phyloP scores from a whole-genome alignment of 1,140 invertebrate genomes.

The Macrobrachium rosenbergii region DNA sequence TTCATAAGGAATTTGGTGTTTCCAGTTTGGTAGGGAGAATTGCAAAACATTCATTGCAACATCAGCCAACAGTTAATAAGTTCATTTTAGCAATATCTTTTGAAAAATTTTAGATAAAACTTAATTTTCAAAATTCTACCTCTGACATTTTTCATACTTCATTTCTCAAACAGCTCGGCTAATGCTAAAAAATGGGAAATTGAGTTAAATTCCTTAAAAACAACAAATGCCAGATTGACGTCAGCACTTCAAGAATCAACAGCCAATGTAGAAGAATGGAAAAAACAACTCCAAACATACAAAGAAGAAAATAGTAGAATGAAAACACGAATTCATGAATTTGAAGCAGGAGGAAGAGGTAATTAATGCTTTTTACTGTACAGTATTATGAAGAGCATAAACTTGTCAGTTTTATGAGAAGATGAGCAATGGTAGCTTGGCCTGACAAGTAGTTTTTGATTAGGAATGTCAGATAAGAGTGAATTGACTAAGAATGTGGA shows the following conservation, averaged over 20 bases:
- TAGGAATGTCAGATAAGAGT: too few relatives aligned
- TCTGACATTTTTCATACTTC: slow-evolving; percentile 37
- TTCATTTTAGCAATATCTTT: too few relatives aligned
- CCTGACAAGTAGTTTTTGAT: too few relatives aligned
- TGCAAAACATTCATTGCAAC: too few relatives aligned
- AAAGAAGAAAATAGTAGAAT: slow-evolving; percentile 95
- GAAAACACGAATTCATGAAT: slow-evolving; percentile 82
- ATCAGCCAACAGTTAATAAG: too few relatives aligned
- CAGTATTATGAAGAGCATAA: slow-evolving; percentile 58
- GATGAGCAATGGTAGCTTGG: too few relatives aligned
- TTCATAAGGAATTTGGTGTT: too few relatives aligned
- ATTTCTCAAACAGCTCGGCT: slow-evolving; percentile 63
- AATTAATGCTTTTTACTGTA: slow-evolving; percentile 67
- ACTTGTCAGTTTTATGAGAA: too few relatives aligned
- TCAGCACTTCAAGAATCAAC: slow-evolving; percentile 97
- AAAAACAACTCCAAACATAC: slow-evolving; percentile 93
- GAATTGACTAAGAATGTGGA: too few relatives aligned
- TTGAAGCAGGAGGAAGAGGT: slow-evolving; percentile 78
- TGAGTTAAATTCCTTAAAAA: slow-evolving; percentile 94
- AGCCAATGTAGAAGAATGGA: slow-evolving; percentile 98
- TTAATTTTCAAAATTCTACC: not conserved
- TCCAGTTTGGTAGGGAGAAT: too few relatives aligned
- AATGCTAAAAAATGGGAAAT: slow-evolving; percentile 94
- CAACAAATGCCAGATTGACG: slow-evolving; percentile 94
- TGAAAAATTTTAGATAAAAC: too few relatives aligned